Percentiles rank a stretch among this genome's conserved stretches.
These are phyloP conservation scores for Avahi laniger DNA, from an alignment of 2,797 vertebrate genomes.

Conservation along the genomic window DNA sequence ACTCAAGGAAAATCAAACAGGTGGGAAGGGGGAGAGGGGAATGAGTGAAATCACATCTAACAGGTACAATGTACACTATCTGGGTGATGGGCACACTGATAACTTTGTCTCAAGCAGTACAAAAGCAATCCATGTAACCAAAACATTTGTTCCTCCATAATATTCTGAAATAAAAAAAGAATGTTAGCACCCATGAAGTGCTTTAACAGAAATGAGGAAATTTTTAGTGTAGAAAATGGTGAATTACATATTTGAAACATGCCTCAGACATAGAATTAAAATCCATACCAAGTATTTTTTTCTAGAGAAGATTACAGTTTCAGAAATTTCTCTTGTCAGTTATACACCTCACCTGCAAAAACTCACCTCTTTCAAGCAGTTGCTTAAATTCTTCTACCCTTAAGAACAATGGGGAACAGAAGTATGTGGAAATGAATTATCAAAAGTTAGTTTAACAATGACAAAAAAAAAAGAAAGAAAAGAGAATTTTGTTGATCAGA, in stretches of 20 bases:
- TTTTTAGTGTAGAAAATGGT: neutral
- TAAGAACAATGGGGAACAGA: neutral
- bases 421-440: neutral
- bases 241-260: neutral
- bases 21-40: no score
- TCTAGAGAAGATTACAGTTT: neutral
- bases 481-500: neutral
- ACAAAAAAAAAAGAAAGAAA: neutral
- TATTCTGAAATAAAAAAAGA: no score
- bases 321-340: neutral
- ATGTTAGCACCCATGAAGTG: neutral
- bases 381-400: neutral
- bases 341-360: neutral
- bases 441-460: neutral
- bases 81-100: no score
- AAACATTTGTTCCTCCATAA: no score
- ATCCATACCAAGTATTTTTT: neutral
- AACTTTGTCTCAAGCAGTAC: no score
- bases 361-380: neutral
- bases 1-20: no score
- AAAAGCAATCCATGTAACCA: no score
- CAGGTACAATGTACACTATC: no score
- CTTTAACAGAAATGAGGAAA: neutral
- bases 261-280: neutral
- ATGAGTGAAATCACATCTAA: no score